These are phyloP conservation scores for Potamarius usumacintae DNA, from an alignment of 2,113 vertebrate species.

Conservation along the genomic window DNA sequence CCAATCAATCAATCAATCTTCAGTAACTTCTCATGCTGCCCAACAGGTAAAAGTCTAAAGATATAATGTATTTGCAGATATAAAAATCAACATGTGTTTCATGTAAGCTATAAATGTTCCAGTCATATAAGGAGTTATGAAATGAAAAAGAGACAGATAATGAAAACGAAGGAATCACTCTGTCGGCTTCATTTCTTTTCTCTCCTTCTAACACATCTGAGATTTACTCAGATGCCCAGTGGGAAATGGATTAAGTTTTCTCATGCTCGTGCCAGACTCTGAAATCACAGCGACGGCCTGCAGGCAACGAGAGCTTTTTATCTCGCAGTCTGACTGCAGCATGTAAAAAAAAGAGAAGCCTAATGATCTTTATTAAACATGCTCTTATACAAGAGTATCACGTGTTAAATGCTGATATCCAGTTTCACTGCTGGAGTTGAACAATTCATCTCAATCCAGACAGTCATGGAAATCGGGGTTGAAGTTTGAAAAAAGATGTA, in stretches of 20 bases:
- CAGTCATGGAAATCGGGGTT: neutral
- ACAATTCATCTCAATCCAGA: neutral
- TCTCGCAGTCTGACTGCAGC: conserved; percentile 5
- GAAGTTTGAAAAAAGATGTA: neutral
- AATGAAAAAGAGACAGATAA: neutral
- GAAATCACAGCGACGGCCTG: conserved; percentile 40
- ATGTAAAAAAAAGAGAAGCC: neutral
- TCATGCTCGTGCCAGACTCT: conserved; percentile 33
- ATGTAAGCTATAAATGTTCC: neutral
- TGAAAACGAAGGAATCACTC: neutral
- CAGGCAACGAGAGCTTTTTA: conserved; percentile 43
- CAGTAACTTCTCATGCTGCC: neutral
- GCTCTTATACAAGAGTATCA: neutral
- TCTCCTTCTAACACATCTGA: conserved; percentile 12
- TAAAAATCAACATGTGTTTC: neutral
- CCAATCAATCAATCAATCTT: too few relatives aligned
- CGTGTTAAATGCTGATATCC: neutral
- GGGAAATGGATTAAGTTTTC: conserved; percentile 59
- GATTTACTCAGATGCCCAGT: conserved; percentile 38
- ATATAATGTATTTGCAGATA: neutral
- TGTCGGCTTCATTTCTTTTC: conserved; percentile 13
- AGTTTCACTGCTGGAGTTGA: too few relatives aligned
- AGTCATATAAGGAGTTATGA: neutral
- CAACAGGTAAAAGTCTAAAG: neutral
- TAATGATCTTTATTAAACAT: conserved; percentile 7